Conservation (phyloP, 2,888 invertebrate genomes). For the Leucophora obtusa region DNA sequence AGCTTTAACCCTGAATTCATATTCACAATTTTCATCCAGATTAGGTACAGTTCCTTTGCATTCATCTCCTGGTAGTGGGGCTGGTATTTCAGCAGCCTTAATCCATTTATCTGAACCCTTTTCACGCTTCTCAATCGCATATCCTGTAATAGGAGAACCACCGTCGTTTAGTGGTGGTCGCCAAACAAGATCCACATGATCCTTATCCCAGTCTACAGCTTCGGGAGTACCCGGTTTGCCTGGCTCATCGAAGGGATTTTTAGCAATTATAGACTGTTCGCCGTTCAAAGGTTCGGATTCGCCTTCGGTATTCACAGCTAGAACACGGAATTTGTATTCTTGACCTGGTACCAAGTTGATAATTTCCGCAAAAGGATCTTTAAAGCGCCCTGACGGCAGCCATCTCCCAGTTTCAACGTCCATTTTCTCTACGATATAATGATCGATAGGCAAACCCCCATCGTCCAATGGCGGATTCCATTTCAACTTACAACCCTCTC, state of each 20-base stretch:
- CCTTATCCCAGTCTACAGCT: conserved; percentile 96
- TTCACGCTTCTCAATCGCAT: conserved; percentile 94
- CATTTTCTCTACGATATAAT: conserved; percentile 97
- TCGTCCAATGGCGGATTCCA: conserved; percentile 98
- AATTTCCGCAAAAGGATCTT: conserved; percentile 92
- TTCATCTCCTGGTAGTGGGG: conserved; percentile 79
- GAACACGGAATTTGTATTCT: conserved; percentile 98
- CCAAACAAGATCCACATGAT: conserved; percentile 96
- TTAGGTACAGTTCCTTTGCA: conserved; percentile 91
- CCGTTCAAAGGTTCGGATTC: conserved; percentile 96
- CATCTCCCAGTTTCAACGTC: conserved; percentile 94
- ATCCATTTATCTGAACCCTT: conserved; percentile 93
- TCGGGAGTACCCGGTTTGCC: conserved; percentile 94
- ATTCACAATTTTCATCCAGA: conserved; percentile 94
- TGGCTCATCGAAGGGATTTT: conserved; percentile 99
- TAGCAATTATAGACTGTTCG: conserved; percentile 93
- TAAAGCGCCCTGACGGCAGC: conserved; percentile 90
- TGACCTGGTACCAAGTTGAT: conserved; percentile 96
- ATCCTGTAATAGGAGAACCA: conserved; percentile 94
- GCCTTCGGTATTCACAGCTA: conserved; percentile 97
- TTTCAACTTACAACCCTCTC: conserved; percentile 95
- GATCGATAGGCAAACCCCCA: conserved; percentile 94
- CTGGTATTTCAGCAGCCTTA: conserved; percentile 90
- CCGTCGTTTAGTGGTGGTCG: conserved; percentile 93
- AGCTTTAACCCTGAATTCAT: conserved; percentile 95